phyloP scores from a whole-genome alignment of 2,113 vertebrate species.

The Psettodes erumei region DNA sequence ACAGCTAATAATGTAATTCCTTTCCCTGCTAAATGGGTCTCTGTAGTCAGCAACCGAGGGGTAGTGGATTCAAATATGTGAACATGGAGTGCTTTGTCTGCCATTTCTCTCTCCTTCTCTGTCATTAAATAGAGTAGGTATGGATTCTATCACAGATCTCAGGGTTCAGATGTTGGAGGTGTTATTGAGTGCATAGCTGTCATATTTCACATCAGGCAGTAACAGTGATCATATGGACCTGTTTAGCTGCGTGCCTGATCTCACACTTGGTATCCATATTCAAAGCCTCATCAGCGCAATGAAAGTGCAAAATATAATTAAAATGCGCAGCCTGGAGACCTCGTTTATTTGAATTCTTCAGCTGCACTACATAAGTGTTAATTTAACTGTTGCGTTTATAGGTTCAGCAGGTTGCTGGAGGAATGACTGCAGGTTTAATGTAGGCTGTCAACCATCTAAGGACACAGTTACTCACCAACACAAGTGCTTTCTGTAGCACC shows the following conservation, averaged over 20 bases:
- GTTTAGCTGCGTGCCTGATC: slow-evolving; percentile 17
- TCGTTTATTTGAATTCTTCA: slow-evolving; percentile 48
- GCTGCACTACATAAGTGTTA: slow-evolving; percentile 33
- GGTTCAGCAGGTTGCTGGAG: neutral
- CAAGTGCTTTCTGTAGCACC: neutral
- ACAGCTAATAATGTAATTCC: slow-evolving; percentile 73
- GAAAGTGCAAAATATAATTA: slow-evolving; percentile 36
- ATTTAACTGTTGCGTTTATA: neutral
- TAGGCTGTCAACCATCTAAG: neutral
- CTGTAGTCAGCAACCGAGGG: slow-evolving; percentile 42
- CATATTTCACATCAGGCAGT: slow-evolving; percentile 26
- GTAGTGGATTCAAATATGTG: slow-evolving; percentile 29
- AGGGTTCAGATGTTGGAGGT: slow-evolving; percentile 8
- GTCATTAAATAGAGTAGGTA: neutral
- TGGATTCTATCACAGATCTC: neutral
- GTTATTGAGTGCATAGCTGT: slow-evolving; percentile 16
- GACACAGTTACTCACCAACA: neutral
- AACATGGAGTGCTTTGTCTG: slow-evolving; percentile 47
- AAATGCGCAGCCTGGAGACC: slow-evolving; percentile 14
- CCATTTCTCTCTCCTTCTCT: too few species aligned
- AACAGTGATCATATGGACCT: slow-evolving; percentile 19
- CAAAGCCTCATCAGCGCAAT: slow-evolving; percentile 19
- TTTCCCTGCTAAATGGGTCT: slow-evolving; percentile 54
- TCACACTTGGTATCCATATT: slow-evolving; percentile 12
- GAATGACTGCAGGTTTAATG: neutral